These are phyloP conservation scores for Euura lappo DNA, from an alignment of 1,140 invertebrate species.

Conservation along the genomic window DNA sequence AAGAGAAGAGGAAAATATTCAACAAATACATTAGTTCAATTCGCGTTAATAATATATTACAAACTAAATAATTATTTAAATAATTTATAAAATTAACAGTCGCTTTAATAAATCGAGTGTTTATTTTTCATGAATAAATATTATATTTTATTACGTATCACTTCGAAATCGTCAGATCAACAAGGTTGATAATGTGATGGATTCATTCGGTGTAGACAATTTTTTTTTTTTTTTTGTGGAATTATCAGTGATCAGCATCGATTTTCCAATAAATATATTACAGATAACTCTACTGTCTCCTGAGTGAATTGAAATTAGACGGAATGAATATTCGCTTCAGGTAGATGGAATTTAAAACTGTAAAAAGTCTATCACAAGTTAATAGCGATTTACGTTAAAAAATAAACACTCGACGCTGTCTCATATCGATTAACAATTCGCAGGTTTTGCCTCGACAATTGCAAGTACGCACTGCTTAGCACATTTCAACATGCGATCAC, in stretches of 20 bases:
- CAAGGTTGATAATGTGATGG: too few relatives aligned
- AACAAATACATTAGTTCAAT: background rate
- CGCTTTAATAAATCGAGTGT: background rate
- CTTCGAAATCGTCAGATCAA: too few relatives aligned
- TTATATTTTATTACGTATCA: background rate
- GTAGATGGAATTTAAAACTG: background rate
- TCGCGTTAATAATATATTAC: background rate
- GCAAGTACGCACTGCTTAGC: constrained; percentile 68
- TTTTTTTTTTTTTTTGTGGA: too few relatives aligned
- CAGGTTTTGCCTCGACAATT: constrained; percentile 56
- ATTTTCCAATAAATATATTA: too few relatives aligned
- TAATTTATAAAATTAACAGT: background rate
- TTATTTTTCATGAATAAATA: background rate
- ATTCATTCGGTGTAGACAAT: too few relatives aligned
- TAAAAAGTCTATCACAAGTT: too few relatives aligned
- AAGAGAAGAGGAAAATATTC: background rate
- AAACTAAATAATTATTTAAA: constrained; percentile 8
- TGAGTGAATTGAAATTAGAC: too few relatives aligned
- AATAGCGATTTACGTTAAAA: background rate
- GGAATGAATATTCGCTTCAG: background rate
- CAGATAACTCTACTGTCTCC: too few relatives aligned
- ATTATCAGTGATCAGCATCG: too few relatives aligned
- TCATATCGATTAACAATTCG: constrained; percentile 4
- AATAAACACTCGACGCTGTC: background rate
- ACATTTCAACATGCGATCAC: constrained; percentile 65